These are phyloP conservation scores for Thymallus thymallus DNA, from an alignment of 2,113 vertebrate species.

Conservation along the genomic window DNA sequence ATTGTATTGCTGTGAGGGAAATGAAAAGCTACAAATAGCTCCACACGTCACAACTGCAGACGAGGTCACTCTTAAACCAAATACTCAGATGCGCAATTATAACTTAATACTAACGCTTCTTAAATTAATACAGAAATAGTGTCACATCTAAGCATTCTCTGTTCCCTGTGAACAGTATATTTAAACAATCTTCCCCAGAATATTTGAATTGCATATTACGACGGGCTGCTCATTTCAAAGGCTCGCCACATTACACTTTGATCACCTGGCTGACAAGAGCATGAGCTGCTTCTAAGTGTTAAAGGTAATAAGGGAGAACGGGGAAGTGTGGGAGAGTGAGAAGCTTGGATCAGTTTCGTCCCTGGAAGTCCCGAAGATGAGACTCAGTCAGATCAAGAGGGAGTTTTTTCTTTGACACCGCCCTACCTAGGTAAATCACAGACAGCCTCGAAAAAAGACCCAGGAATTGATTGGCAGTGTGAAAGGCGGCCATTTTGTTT, in stretches of 20 bases:
- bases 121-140: constrained; percentile 47
- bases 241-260: constrained; percentile 36
- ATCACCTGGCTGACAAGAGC: constrained; percentile 55
- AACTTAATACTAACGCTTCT: constrained; percentile 30
- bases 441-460: constrained; percentile 2
- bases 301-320: constrained; percentile 29
- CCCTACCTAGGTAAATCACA: neutral
- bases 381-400: neutral
- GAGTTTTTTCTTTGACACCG: neutral
- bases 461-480: constrained; percentile 14
- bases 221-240: constrained; percentile 33
- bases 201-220: constrained; percentile 38
- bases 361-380: neutral
- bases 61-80: constrained; percentile 39
- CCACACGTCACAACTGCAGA: constrained; percentile 37
- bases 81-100: constrained; percentile 47
- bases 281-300: constrained; percentile 38
- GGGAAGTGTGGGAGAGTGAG: neutral
- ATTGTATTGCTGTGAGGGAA: constrained; percentile 12
- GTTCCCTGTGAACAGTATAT: constrained; percentile 42
- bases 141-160: constrained; percentile 24
- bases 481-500: constrained; percentile 53
- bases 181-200: constrained; percentile 37
- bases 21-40: constrained; percentile 41
- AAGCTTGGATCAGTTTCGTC: neutral